These are phyloP conservation scores for Acanthosepion pharaonis DNA, from an alignment of 2,888 invertebrate genomes.

Conservation along the genomic window DNA sequence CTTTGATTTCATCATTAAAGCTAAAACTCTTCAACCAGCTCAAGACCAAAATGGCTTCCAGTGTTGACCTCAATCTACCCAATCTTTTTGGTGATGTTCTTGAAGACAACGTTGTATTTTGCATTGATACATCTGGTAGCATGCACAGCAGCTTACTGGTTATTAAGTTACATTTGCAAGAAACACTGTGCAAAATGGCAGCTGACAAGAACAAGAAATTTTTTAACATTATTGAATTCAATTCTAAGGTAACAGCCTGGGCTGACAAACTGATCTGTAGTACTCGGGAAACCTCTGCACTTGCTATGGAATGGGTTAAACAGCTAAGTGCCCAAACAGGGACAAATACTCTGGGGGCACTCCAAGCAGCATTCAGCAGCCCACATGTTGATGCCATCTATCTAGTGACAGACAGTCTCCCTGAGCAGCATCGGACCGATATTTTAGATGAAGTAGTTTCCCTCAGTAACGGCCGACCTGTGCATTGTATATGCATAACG, in stretches of 20 bases:
- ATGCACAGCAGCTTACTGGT: constrained; percentile 71
- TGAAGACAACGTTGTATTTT: constrained; percentile 73
- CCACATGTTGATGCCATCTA: constrained; percentile 70
- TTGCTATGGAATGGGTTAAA: constrained; percentile 72
- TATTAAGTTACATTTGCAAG: constrained; percentile 72
- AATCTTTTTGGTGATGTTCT: constrained; percentile 70
- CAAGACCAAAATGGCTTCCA: not conserved
- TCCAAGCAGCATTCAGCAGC: constrained; percentile 70
- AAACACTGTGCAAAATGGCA: constrained; percentile 67
- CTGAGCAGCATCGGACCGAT: constrained; percentile 71
- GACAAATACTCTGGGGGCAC: constrained; percentile 73
- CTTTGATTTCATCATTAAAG: not conserved
- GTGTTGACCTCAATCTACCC: constrained; percentile 54
- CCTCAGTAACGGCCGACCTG: constrained; percentile 64
- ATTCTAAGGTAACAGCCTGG: constrained; percentile 73
- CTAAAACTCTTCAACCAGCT: not conserved
- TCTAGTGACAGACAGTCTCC: constrained; percentile 73
- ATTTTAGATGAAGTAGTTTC: constrained; percentile 70
- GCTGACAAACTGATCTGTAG: constrained; percentile 73
- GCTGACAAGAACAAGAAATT: constrained; percentile 59
- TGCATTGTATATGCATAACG: constrained; percentile 72
- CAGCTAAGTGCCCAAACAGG: constrained; percentile 71
- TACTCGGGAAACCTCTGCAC: constrained; percentile 71
- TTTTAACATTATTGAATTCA: constrained; percentile 74
- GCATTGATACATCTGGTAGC: constrained; percentile 74